Evolutionary conservation across 2,888 invertebrate genomes (phyloP), one percentile per base, ranked within the genome.

Genomic region (Drosophila neotestacea): DNA sequence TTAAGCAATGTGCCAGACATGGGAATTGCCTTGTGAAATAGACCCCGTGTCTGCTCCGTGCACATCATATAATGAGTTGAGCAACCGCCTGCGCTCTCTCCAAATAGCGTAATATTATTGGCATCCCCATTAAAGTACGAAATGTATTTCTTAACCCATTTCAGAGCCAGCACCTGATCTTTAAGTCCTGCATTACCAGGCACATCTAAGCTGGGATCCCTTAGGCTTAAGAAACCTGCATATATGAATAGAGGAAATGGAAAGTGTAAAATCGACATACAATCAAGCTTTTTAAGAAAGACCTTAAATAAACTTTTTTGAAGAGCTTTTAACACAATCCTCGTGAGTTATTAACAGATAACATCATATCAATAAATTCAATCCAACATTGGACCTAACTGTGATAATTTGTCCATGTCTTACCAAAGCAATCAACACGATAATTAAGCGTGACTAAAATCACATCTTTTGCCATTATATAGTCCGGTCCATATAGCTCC

Each of bases 161-260:
- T 92, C 13, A 94, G 77, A 0, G 94, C 94, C 74, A 93, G 70
- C 0, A 93, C 91, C 88, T 93, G 93, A 84, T 94, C 94, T 86
- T 94, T 94, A 0, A 94, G 88, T 0, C 93, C 94, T 2, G 93
- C 93, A 85, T 94, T 94, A 0, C 94, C 94, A 1, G 94, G 93
- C 28, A 94, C 91, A 39, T 92, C 90, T 1, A 94, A 75, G 3
- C 91, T 86, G n/a, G 92, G 90, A 78, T 94, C 93, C 46, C 92
- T 88, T 0, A 94, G 85, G 39, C 92, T 92, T n/a, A 94, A 85
- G 63, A 94, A 94, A 11, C 94, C 94, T 94, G 22, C 22, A 22
- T 22, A 3, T 22, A 3, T 22, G 22, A 22, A 9, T 0, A 22
- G 3, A 27, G 2, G 7, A 9, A 32, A 32, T 2, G 22, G 22